Evolutionary conservation across 2,888 invertebrate species (phyloP).

Genomic region (Lasioglossum villosulum): DNA sequence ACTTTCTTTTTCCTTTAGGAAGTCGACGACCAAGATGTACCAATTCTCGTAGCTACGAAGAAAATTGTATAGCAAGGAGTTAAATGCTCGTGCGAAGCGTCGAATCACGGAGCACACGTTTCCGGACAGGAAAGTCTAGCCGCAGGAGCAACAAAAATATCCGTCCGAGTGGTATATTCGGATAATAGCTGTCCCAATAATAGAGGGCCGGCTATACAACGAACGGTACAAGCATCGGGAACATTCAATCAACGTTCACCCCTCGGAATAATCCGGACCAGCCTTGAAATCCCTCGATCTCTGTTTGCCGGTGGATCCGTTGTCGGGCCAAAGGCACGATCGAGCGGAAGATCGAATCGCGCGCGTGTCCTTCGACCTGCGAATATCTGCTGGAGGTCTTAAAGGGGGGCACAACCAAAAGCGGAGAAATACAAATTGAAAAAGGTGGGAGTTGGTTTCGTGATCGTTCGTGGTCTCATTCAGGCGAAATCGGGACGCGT

Average conservation of each 20-base stretch:
- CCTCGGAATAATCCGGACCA: conserved; percentile 39
- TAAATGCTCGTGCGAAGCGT: not conserved
- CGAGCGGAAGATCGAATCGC: conserved; percentile 5
- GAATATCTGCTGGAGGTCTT: not conserved
- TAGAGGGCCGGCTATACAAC: conserved; percentile 1
- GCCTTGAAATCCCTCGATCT: conserved; percentile 45
- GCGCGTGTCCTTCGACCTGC: conserved; percentile 18
- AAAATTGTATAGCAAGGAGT: not conserved
- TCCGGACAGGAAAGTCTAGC: conserved; percentile 1
- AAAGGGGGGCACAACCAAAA: not conserved
- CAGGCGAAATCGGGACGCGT: conserved; percentile 76
- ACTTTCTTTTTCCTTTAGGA: not conserved
- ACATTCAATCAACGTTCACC: conserved; percentile 33
- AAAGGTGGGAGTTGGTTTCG: not conserved
- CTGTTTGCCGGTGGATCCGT: conserved; percentile 6
- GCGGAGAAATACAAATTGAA: not conserved
- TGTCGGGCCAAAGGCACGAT: not conserved
- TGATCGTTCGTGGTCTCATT: conserved; percentile 47
- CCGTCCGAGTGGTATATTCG: conserved; percentile 16
- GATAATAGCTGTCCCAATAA: conserved; percentile 43
- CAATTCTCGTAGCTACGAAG: not conserved
- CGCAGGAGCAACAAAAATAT: conserved; percentile 3
- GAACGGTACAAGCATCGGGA: conserved; percentile 34
- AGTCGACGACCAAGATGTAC: not conserved
- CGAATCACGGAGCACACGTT: not conserved